Conservation (phyloP, 2,797 vertebrate species). For the Manis pentadactyla region DNA sequence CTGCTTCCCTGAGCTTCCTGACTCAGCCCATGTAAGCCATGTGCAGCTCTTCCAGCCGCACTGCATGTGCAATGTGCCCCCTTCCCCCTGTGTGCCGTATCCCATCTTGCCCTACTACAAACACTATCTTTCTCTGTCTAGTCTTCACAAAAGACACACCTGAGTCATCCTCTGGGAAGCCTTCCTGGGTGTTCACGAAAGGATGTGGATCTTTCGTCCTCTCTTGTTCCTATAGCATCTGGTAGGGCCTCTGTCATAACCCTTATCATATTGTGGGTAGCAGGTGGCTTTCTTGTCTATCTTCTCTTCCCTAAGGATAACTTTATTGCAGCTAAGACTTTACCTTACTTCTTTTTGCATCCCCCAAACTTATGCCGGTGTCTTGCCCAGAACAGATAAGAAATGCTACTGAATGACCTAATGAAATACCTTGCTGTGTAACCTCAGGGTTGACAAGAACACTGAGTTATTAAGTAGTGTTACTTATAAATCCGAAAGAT, state of each 20-base stretch:
- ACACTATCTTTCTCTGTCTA: neutral
- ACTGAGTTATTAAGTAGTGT: neutral
- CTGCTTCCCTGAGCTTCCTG: neutral
- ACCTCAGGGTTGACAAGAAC: neutral
- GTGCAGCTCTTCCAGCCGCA: neutral
- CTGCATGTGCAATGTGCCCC: accelerated
- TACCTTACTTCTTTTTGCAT: neutral
- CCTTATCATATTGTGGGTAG: neutral
- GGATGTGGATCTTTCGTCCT: neutral
- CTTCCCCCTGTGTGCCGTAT: neutral
- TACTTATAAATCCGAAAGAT: slow-evolving; percentile 7
- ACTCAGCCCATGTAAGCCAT: neutral
- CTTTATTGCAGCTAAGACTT: neutral
- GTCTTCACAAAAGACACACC: neutral
- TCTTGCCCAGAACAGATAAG: neutral
- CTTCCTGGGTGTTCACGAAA: neutral
- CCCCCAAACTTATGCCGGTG: neutral
- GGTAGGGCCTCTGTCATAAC: no score
- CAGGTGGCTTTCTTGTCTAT: neutral
- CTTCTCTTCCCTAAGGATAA: neutral
- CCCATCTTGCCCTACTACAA: neutral
- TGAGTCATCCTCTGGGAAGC: neutral
- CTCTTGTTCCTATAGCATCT: neutral
- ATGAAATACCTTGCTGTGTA: neutral
- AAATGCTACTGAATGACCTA: neutral